phyloP scores from a whole-genome alignment of 1,140 invertebrate genomes.

The Cotesia chilonis region DNA sequence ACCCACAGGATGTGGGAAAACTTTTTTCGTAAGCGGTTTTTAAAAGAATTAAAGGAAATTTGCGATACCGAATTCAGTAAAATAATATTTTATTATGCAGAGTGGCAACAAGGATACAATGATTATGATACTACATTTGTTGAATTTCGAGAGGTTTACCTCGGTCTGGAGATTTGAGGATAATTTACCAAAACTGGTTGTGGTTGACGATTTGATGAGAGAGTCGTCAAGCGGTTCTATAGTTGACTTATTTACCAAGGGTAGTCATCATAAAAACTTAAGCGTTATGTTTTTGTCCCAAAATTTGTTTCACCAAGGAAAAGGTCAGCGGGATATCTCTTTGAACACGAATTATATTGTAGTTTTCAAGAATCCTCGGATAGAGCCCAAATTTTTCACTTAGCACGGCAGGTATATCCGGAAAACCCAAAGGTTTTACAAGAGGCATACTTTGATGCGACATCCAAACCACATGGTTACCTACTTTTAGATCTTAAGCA shows the following conservation, averaged over 20 bases:
- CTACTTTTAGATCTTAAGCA: constrained; percentile 50
- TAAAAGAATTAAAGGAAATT: no score
- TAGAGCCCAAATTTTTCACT: constrained; percentile 23
- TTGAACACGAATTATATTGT: constrained; percentile 41
- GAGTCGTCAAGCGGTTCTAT: constrained; percentile 23
- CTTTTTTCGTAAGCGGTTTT: no score
- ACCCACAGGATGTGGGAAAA: no score
- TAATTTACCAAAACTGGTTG: background rate
- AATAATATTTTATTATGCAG: no score
- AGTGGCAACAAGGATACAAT: no score
- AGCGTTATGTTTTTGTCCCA: constrained; percentile 3
- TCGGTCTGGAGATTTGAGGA: no score
- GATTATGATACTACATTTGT: no score
- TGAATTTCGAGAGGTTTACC: no score
- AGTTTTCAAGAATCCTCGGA: constrained; percentile 57
- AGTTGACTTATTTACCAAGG: constrained; percentile 26
- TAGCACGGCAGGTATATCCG: constrained; percentile 46
- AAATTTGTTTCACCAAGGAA: background rate
- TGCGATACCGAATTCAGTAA: no score
- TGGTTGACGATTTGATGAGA: constrained; percentile 27
- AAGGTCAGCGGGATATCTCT: background rate
- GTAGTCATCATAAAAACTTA: constrained; percentile 27
- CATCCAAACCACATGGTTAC: constrained; percentile 49
- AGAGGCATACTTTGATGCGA: constrained; percentile 52
- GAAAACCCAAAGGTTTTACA: constrained; percentile 49